Conservation (phyloP, 2,797 vertebrate genomes). For the Rhinatrema bivittatum region DNA sequence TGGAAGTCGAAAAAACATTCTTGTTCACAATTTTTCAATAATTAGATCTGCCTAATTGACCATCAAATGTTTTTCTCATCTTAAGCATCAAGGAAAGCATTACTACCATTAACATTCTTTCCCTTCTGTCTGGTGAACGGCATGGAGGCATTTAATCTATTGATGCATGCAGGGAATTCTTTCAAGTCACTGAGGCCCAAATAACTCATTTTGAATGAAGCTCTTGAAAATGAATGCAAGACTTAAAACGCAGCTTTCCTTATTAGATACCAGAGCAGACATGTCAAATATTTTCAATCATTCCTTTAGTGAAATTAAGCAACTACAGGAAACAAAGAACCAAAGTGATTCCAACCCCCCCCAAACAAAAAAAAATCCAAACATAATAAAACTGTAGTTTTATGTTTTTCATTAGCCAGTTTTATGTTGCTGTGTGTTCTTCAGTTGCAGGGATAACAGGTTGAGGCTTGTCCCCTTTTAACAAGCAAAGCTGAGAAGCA, state of each 20-base stretch:
- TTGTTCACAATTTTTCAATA: conserved; percentile 38
- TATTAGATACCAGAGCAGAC: conserved; percentile 9
- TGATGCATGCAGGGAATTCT: conserved; percentile 34
- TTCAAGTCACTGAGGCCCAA: conserved; percentile 36
- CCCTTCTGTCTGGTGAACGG: conserved; percentile 37
- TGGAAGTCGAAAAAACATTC: conserved; percentile 25
- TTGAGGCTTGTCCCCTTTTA: too few species aligned
- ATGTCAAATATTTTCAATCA: conserved; percentile 35
- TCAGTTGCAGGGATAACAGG: too few species aligned
- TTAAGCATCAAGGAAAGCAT: conserved; percentile 35
- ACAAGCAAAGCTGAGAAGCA: too few species aligned
- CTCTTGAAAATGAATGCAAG: conserved; percentile 33
- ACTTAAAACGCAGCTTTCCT: conserved; percentile 37
- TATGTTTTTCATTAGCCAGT: too few species aligned
- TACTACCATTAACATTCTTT: conserved; percentile 17
- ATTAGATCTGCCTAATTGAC: conserved; percentile 45
- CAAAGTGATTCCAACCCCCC: too few species aligned
- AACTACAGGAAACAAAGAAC: too few species aligned
- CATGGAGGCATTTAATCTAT: conserved; percentile 34
- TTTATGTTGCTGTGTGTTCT: too few species aligned
- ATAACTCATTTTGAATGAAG: conserved; percentile 41
- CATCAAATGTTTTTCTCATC: conserved; percentile 24
- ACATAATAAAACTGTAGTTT: too few species aligned
- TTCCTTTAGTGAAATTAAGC: conserved; percentile 54
- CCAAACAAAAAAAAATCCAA: too few species aligned